Conservation (phyloP, 2,888 invertebrate genomes). For the Drepana falcataria region DNA sequence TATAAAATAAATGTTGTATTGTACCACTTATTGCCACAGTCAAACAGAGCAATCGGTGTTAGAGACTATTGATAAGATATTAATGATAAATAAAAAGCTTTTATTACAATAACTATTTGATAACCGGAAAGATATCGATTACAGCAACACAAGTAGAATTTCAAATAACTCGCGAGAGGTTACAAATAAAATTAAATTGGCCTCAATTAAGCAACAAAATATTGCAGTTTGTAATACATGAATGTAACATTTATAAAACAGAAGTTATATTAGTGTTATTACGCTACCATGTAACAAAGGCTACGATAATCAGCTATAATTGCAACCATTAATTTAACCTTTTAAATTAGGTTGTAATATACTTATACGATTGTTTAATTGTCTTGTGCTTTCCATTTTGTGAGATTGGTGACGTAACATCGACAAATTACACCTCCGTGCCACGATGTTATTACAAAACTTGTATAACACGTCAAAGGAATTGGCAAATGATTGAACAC, state of each 20-base stretch:
- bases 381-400: neutral
- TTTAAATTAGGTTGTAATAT: neutral
- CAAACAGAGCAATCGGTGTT: too few relatives aligned
- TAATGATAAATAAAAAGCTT: too few relatives aligned
- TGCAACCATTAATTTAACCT: neutral
- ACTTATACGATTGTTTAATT: neutral
- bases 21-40: too few relatives aligned
- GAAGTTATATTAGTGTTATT: constrained; percentile 7
- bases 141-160: neutral
- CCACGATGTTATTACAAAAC: constrained; percentile 11
- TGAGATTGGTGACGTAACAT: neutral
- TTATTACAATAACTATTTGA: too few relatives aligned
- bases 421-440: constrained; percentile 7
- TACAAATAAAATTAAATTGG: constrained; percentile 10
- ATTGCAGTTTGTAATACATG: constrained; percentile 10
- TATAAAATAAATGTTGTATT: too few relatives aligned
- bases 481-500: constrained; percentile 14
- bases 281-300: constrained; percentile 12
- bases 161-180: neutral
- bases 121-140: too few relatives aligned
- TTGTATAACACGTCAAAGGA: constrained; percentile 16
- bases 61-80: too few relatives aligned
- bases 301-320: neutral
- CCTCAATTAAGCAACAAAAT: constrained; percentile 16
- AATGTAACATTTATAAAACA: constrained; percentile 16